Evolutionary conservation across 2,113 vertebrate species (phyloP).

Genomic region (Hippocampus guttulatus): DNA sequence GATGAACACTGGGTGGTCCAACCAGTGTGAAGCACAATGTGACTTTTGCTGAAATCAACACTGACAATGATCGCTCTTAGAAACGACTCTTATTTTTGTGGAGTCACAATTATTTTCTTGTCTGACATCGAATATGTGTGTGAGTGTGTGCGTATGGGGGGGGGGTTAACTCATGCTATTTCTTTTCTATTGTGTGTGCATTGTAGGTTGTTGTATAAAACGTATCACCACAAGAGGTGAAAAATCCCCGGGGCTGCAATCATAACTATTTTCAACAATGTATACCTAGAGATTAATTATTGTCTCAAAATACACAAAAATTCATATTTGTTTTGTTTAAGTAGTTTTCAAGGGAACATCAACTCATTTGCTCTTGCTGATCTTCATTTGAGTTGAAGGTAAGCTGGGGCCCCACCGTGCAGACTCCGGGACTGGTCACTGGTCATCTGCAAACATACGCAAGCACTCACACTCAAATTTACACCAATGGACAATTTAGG

Average conservation of each 20-base stretch:
- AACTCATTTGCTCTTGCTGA: not conserved
- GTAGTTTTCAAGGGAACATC: not conserved
- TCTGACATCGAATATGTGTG: not conserved
- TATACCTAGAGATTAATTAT: not conserved
- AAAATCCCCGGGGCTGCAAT: not conserved
- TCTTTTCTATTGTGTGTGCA: not conserved
- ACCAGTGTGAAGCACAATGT: constrained; percentile 2
- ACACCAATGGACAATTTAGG: too few species aligned
- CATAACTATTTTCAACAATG: not conserved
- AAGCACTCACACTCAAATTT: too few species aligned
- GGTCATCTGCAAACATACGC: too few species aligned
- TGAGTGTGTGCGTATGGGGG: not conserved
- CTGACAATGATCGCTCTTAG: constrained; percentile 1
- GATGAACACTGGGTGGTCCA: not conserved
- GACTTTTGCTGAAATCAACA: constrained; percentile 8
- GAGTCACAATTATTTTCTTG: constrained; percentile 2
- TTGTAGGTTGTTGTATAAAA: not conserved
- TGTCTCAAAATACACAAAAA: not conserved
- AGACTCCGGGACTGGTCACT: too few species aligned
- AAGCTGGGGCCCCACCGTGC: too few species aligned
- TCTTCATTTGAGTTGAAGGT: not conserved
- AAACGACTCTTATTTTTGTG: not conserved
- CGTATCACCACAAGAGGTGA: not conserved
- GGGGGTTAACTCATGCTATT: not conserved
- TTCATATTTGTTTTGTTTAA: not conserved